Base-by-base conservation (phyloP, 2,797 vertebrate species). In the Ficedula albicollis region DNA sequence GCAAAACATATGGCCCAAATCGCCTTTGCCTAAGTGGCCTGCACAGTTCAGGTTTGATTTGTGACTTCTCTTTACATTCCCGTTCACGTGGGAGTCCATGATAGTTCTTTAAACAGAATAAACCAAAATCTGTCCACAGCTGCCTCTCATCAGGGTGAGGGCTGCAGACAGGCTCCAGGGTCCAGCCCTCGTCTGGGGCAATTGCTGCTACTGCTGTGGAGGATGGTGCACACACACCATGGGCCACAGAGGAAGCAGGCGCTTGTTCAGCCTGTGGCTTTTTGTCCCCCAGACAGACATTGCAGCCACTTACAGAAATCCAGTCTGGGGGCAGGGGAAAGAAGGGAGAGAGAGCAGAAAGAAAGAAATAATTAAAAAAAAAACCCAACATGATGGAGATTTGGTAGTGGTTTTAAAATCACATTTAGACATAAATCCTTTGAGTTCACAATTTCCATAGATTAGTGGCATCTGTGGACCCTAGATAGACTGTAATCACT, bases 131-230 rank as follows among this genome's bases (percentile, higher is more conserved):
- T 6, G 5, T 80, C 58, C 69, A n/a, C 97, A 97, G 97, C 97
- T 98, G 98, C 96, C 97, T 98, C 94, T 95, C 96, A 96, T 98
- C 97, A 98, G 82, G 62, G 87, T 12, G 39, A 94, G 91, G 55
- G 72, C 91, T 93, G 87, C 86, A 86, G 94, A 96, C 88, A 94
- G 84, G 85, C 94, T 91, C 67, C 79, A 68, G 92, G 49, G 59
- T 84, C 6, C 70, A 70, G 43, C 52, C 91, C 94, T 89, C 11
- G 5, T 87, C 94, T 93, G 67, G 81, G 82, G 75, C 83, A 76
- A 56, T 95, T 73, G 95, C 93, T 75, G 49, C 76, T 76, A 91
- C 96, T 95, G 59, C 94, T 17, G 85, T 74, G 64, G 90, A 94
- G 78, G 72, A 60, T 0, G 21, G 19, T 34, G 79, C 76, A 29